Conservation (phyloP, 2,888 invertebrate genomes). For the Phorcus lineatus region DNA sequence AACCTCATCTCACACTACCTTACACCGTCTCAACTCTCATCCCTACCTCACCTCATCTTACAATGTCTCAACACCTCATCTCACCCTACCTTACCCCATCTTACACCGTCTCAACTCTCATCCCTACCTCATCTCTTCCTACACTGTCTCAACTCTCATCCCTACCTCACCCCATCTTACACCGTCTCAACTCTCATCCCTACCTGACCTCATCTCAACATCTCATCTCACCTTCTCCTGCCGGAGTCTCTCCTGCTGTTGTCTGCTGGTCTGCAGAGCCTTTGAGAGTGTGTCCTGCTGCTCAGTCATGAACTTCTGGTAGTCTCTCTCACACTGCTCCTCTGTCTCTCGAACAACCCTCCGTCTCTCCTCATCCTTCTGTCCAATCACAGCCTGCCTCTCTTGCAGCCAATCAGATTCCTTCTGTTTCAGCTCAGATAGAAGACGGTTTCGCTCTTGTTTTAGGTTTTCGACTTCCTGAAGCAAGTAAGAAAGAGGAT, state of each 20-base stretch:
- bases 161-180: too few relatives aligned
- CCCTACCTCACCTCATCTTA: too few relatives aligned
- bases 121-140: too few relatives aligned
- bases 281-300: slow-evolving; percentile 64
- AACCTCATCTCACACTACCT: too few relatives aligned
- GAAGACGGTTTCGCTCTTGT: slow-evolving; percentile 38
- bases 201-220: too few relatives aligned
- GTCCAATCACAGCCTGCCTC: slow-evolving; percentile 45
- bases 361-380: slow-evolving; percentile 56
- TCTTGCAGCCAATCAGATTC: slow-evolving; percentile 49
- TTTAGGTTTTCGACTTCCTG: slow-evolving; percentile 56
- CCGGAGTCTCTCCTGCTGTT: slow-evolving; percentile 43
- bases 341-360: slow-evolving; percentile 47
- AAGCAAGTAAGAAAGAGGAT: background rate
- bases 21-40: too few relatives aligned
- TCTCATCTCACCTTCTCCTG: slow-evolving; percentile 41
- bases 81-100: too few relatives aligned
- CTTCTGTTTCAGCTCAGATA: slow-evolving; percentile 42
- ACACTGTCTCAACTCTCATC: too few relatives aligned
- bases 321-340: slow-evolving; percentile 58
- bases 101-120: too few relatives aligned
- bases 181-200: too few relatives aligned
- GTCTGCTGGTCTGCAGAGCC: slow-evolving; percentile 57
- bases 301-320: slow-evolving; percentile 58
- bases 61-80: too few relatives aligned